A percentile compares a stretch with the other conserved stretches of the same genome.
Evolutionary conservation across 2,888 invertebrate species (phyloP).

Genomic region (Mycalesis mineus): DNA sequence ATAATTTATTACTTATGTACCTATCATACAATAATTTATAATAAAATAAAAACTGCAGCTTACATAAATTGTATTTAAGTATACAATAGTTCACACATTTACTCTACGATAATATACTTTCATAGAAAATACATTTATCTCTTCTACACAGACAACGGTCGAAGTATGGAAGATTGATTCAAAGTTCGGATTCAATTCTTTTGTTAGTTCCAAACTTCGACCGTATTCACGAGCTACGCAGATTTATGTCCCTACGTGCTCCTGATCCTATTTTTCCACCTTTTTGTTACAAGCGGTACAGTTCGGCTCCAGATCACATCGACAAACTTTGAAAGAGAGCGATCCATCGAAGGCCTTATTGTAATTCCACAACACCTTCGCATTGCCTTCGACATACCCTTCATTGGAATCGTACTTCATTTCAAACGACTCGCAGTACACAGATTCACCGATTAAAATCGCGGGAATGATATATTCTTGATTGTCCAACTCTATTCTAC

Average conservation of each 20-base stretch:
- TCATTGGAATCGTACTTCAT: slow-evolving; percentile 47
- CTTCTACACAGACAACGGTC: neutral
- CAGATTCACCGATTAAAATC: slow-evolving; percentile 46
- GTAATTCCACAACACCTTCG: slow-evolving; percentile 56
- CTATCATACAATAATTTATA: too few relatives aligned
- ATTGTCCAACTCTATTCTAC: slow-evolving; percentile 42
- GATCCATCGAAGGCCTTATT: slow-evolving; percentile 56
- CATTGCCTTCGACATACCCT: slow-evolving; percentile 44
- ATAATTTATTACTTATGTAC: too few relatives aligned
- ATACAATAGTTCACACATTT: too few relatives aligned
- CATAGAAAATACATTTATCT: neutral
- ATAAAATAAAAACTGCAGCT: too few relatives aligned
- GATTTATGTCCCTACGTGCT: slow-evolving; percentile 10
- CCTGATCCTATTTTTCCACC: slow-evolving; percentile 11
- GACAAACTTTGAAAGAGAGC: slow-evolving; percentile 48
- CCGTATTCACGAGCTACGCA: neutral
- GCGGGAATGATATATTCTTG: slow-evolving; percentile 42
- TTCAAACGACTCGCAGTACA: slow-evolving; percentile 49
- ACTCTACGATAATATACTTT: neutral
- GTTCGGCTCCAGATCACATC: slow-evolving; percentile 51
- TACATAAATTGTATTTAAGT: too few relatives aligned
- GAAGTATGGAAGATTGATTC: slow-evolving; percentile 4
- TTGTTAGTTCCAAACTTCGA: neutral
- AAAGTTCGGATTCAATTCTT: neutral
- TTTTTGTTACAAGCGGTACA: slow-evolving; percentile 42